phyloP scores from a whole-genome alignment of 2,888 invertebrate species.

The Macroteleia sp. region DNA sequence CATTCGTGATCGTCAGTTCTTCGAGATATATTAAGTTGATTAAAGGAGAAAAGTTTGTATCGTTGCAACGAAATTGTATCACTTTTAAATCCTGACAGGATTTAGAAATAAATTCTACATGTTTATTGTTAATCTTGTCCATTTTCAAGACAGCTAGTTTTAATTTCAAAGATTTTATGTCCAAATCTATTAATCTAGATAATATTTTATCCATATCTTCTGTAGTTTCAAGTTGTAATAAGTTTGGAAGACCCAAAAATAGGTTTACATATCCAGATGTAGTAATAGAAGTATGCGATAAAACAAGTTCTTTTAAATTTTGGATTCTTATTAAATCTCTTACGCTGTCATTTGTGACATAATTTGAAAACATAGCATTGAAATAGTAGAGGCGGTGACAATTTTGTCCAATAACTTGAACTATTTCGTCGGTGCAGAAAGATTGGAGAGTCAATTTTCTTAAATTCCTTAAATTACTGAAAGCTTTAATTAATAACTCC shows the following conservation, averaged over 20 bases:
- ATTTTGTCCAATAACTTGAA: not conserved
- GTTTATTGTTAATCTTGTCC: not conserved
- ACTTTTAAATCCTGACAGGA: constrained; percentile 7
- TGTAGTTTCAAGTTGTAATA: constrained; percentile 1
- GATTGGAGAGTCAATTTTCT: constrained; percentile 38
- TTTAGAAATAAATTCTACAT: constrained; percentile 6
- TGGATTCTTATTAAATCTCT: not conserved
- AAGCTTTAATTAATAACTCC: constrained; percentile 3
- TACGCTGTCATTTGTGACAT: constrained; percentile 9
- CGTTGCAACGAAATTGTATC: constrained; percentile 2
- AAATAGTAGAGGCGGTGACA: constrained; percentile 27
- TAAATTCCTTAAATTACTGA: not conserved
- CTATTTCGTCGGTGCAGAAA: constrained; percentile 22
- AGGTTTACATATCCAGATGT: constrained; percentile 14
- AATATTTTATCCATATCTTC: constrained; percentile 18
- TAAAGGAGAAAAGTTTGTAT: not conserved
- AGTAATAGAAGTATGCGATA: constrained; percentile 15
- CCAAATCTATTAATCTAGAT: not conserved
- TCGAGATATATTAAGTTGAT: not conserved
- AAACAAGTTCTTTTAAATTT: constrained; percentile 4
- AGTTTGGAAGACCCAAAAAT: constrained; percentile 2
- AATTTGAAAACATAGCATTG: constrained; percentile 30
- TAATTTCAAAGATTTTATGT: not conserved
- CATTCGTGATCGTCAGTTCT: constrained; percentile 1
- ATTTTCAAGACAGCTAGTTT: not conserved